A percentile compares a stretch with the other conserved stretches of the same genome.
phyloP scores from a whole-genome alignment of 2,113 vertebrate genomes.

The Ranitomeya variabilis region DNA sequence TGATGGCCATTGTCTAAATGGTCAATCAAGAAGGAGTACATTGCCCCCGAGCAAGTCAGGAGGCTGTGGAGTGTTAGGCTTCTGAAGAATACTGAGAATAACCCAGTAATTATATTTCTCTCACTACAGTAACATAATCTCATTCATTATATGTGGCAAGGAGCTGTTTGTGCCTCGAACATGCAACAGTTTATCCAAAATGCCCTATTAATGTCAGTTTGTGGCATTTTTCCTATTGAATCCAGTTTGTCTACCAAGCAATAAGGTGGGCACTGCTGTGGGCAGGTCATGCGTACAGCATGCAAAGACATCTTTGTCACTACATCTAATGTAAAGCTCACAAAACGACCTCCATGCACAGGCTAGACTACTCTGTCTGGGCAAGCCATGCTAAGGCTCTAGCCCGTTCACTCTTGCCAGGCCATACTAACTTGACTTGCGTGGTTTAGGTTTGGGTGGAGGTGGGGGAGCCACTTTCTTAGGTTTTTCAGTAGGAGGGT shows the following conservation, averaged over 20 bases:
- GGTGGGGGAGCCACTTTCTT: conserved; percentile 79
- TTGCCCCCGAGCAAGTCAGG: no score
- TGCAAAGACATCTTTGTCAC: conserved; percentile 14
- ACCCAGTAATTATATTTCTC: neutral
- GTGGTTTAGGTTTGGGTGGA: conserved; percentile 76
- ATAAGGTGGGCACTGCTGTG: neutral
- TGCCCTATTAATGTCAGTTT: neutral
- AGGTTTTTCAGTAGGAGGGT: conserved; percentile 76
- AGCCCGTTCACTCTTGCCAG: conserved; percentile 62
- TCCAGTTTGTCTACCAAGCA: neutral
- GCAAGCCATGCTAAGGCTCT: conserved; percentile 62
- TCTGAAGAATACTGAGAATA: no score
- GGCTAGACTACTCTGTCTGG: conserved; percentile 65
- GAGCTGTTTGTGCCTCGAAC: neutral
- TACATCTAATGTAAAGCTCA: conserved; percentile 21
- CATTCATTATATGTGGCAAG: neutral
- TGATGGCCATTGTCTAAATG: no score
- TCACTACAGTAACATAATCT: neutral
- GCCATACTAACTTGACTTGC: conserved; percentile 81
- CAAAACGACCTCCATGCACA: neutral
- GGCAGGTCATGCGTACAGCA: conserved; percentile 19
- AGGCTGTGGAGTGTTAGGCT: no score
- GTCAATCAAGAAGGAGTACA: no score
- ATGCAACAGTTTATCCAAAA: neutral
- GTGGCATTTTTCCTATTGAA: neutral